A percentile compares a stretch with the other conserved stretches of the same genome.
Conservation (phyloP, 2,797 vertebrate species). For the Silurus lanzhouensis region DNA sequence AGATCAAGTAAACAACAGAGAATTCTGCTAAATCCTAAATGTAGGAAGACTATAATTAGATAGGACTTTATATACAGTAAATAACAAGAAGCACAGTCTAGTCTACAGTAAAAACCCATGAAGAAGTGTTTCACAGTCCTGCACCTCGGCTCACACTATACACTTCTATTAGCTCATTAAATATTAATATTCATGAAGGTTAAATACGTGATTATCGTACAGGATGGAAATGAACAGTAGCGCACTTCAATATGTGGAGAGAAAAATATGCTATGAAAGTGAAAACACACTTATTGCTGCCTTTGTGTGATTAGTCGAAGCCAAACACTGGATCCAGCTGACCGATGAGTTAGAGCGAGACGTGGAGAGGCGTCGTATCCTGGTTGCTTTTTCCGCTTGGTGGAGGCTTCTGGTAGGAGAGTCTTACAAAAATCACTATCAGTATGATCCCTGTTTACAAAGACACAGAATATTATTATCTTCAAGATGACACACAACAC, state of each 20-base stretch:
- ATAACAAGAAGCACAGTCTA: background rate
- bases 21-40: background rate
- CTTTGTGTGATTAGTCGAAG: background rate
- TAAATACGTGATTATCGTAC: background rate
- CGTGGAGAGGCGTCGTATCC: constrained; percentile 73
- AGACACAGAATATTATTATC: background rate
- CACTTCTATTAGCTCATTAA: background rate
- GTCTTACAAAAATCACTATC: constrained; percentile 73
- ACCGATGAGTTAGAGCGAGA: constrained; percentile 62
- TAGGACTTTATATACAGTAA: background rate
- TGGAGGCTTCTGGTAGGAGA: constrained; percentile 77
- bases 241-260: background rate
- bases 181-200: background rate
- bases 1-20: constrained; percentile 41
- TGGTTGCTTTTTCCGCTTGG: constrained; percentile 68
- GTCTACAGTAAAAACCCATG: background rate
- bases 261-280: background rate
- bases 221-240: constrained; percentile 1
- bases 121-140: background rate
- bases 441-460: constrained; percentile 71
- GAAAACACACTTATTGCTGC: background rate
- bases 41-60: background rate
- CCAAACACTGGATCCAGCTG: background rate
- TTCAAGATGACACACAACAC: background rate
- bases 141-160: background rate